Percentiles rank a stretch among this genome's conserved stretches.
Evolutionary conservation across 2,113 vertebrate genomes (phyloP).

Genomic region (Pyxicephalus adspersus): DNA sequence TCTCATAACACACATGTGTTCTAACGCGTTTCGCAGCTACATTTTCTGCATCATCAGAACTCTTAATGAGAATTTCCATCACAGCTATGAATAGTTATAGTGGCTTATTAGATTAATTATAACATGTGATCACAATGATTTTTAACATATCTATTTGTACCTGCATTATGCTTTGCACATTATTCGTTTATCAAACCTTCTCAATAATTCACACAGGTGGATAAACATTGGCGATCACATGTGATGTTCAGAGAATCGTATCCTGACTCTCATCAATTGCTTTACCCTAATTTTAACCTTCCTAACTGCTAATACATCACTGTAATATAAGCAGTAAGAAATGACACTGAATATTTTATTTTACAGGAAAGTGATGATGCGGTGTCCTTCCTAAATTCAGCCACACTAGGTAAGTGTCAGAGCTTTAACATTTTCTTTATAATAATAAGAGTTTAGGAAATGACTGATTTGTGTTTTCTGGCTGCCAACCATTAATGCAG

Average conservation of each 20-base stretch:
- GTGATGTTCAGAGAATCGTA: background rate
- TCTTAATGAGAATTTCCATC: too few relatives aligned
- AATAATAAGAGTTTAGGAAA: background rate
- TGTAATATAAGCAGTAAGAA: background rate
- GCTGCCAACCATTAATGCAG: too few relatives aligned
- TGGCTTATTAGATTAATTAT: too few relatives aligned
- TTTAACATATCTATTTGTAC: too few relatives aligned
- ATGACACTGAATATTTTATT: background rate
- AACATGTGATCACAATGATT: too few relatives aligned
- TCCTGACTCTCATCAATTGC: background rate
- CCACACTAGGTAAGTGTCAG: conserved; percentile 24
- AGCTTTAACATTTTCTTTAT: too few relatives aligned
- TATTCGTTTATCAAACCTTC: background rate
- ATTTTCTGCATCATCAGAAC: too few relatives aligned
- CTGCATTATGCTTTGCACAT: too few relatives aligned
- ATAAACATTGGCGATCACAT: background rate
- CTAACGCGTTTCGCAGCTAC: too few relatives aligned
- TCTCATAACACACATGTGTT: too few relatives aligned
- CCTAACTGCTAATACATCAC: background rate
- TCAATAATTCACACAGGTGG: background rate
- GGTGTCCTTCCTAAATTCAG: background rate
- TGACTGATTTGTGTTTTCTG: too few relatives aligned
- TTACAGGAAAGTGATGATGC: conserved; percentile 20
- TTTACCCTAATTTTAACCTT: background rate
- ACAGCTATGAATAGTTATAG: too few relatives aligned